Evolutionary conservation across 2,113 vertebrate species (phyloP), one percentile per base, ranked within the genome.

Genomic region (Tragelaphus imberbis): DNA sequence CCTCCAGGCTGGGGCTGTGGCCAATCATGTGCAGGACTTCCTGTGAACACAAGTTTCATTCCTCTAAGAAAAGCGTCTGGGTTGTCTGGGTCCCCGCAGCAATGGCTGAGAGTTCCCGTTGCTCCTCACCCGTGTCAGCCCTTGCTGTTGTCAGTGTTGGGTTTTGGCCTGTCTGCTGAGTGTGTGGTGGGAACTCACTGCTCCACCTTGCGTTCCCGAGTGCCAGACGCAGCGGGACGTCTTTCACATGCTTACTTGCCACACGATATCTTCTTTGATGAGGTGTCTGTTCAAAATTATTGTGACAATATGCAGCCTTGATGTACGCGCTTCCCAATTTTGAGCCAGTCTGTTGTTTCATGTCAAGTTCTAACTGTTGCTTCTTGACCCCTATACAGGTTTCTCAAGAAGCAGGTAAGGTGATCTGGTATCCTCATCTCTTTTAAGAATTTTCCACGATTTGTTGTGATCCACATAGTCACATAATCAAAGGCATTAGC

Each of bases 71-170:
- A 0, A 8, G 1, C 0, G 3, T 16, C n/a, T 6, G 71, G 40
- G 40, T 3, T 23, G 77, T 14, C 28, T 3, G 14, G 40, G 2
- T 2, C 19, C 23, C 15, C 21, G 0, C 7, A 0, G 44, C 23
- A 3, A 0, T 0, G 55, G 6, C 0, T 3, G 7, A 15, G 44
- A 1, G 44, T 2, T 12, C 56, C 75, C 1, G 2, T 1, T 19
- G 36, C 12, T 5, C 44, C 30, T 1, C 6, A 1, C 11, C 15
- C 56, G 28, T 1, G 10, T 4, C 1, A 1, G 33, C 33, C 5
- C 11, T 2, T 6, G 44, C 23, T 2, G 10, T 0, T 25, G 40
- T 16, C 23, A 9, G 77, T 0, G 10, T 13, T 2, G 5, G 33
- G 13, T 2, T 9, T 49, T 0, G 19, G 90, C 47, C 11, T 9